Conservation (phyloP, 1,140 invertebrate species). For the Arion vulgaris region DNA sequence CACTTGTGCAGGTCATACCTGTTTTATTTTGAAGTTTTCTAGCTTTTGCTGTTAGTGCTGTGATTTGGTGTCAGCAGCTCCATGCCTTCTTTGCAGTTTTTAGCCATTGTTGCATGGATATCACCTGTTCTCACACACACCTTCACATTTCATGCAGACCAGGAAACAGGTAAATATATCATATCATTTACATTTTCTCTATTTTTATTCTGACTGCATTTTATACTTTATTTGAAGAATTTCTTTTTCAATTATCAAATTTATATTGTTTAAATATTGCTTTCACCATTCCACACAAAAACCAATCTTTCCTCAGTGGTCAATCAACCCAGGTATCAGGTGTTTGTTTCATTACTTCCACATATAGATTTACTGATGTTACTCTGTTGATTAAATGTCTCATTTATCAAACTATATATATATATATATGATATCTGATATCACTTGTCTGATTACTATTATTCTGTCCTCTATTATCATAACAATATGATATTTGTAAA, state of each 20-base stretch:
- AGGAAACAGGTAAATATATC: background rate
- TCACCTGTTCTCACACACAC: background rate
- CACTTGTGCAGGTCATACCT: background rate
- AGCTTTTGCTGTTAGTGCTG: conserved; percentile 14
- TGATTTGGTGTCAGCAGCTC: background rate
- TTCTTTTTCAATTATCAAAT: too few species aligned
- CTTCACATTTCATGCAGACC: background rate
- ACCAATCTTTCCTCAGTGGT: background rate
- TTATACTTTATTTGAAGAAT: too few species aligned
- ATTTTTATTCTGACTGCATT: too few species aligned
- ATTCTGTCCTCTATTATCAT: too few species aligned
- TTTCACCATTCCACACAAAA: background rate
- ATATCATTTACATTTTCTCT: too few species aligned
- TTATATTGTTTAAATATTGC: too few species aligned
- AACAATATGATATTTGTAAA: too few species aligned
- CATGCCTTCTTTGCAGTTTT: conserved; percentile 4
- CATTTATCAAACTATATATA: too few species aligned
- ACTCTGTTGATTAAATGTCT: too few species aligned
- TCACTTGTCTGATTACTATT: too few species aligned
- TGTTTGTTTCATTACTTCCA: background rate
- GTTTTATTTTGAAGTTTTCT: conserved; percentile 12
- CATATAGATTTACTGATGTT: too few species aligned
- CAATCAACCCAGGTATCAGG: background rate
- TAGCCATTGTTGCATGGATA: background rate
- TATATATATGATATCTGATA: too few species aligned